phyloP scores from a whole-genome alignment of 2,797 vertebrate species.

The Enteromius unitaeniatus region DNA sequence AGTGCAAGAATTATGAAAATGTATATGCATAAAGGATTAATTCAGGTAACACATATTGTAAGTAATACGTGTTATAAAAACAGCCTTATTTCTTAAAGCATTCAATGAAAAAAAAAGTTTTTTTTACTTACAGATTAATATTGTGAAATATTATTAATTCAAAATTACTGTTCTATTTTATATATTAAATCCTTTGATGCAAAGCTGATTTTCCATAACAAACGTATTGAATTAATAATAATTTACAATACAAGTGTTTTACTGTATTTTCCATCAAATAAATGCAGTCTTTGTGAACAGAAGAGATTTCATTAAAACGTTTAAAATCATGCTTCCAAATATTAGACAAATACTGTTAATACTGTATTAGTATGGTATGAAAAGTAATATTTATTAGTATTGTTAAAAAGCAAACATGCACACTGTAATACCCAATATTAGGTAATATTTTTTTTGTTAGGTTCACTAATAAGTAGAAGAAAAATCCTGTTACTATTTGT shows the following conservation, averaged over 20 bases:
- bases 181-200: neutral
- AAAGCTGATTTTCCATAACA: neutral
- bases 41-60: neutral
- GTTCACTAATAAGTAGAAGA: no score
- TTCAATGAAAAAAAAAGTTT: neutral
- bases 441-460: neutral
- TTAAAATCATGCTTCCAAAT: neutral
- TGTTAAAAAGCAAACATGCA: neutral
- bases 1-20: neutral
- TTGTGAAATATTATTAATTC: neutral
- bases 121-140: neutral
- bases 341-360: neutral
- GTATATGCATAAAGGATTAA: neutral
- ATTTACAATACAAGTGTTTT: neutral
- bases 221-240: neutral
- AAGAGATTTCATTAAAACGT: neutral
- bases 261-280: neutral
- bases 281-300: neutral
- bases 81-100: neutral
- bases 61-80: neutral
- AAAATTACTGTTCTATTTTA: neutral
- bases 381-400: neutral
- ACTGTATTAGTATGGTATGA: neutral
- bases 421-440: neutral
- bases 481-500: neutral